Evolutionary conservation across 1,140 invertebrate genomes (phyloP).

Genomic region (Drosophila takahashii): DNA sequence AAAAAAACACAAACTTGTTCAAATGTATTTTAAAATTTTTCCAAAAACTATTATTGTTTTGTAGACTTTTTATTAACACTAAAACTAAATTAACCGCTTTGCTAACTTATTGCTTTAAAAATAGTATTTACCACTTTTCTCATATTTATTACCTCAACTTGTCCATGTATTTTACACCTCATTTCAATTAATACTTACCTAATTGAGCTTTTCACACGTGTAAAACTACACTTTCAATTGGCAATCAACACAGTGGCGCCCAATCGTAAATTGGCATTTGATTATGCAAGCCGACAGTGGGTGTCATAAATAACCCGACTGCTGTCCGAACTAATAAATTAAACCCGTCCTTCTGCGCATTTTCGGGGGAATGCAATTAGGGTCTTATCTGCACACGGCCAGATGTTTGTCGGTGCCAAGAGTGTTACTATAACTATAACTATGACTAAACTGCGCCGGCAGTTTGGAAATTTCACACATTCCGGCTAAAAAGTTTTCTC

Average conservation of each 20-base stretch:
- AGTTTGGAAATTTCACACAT: slow-evolving; percentile 34
- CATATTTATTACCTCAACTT: background rate
- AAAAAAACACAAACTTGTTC: background rate
- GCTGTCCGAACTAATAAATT: slow-evolving; percentile 27
- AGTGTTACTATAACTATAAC: background rate
- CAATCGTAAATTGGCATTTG: slow-evolving; percentile 20
- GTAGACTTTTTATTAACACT: no score
- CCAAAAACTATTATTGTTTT: no score
- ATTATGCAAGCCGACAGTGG: slow-evolving; percentile 13
- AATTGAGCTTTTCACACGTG: slow-evolving; percentile 7
- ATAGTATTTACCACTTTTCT: background rate
- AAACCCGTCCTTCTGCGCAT: background rate
- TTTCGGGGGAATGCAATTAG: slow-evolving; percentile 33
- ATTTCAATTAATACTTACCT: background rate
- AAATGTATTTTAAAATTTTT: background rate
- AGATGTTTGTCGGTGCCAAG: slow-evolving; percentile 15
- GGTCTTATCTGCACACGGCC: slow-evolving; percentile 40
- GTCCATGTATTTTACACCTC: background rate
- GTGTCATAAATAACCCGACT: slow-evolving; percentile 12
- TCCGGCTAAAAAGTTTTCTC: slow-evolving; percentile 31
- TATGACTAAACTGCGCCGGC: background rate
- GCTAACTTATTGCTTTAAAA: background rate
- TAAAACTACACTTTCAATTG: slow-evolving; percentile 24
- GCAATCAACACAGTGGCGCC: slow-evolving; percentile 14
- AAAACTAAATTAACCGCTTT: background rate